Percentiles rank a stretch among this genome's conserved stretches.
Evolutionary conservation across 92 coral and sea anemone genomes (phyloP).

Genomic region (Muricea muricata): DNA sequence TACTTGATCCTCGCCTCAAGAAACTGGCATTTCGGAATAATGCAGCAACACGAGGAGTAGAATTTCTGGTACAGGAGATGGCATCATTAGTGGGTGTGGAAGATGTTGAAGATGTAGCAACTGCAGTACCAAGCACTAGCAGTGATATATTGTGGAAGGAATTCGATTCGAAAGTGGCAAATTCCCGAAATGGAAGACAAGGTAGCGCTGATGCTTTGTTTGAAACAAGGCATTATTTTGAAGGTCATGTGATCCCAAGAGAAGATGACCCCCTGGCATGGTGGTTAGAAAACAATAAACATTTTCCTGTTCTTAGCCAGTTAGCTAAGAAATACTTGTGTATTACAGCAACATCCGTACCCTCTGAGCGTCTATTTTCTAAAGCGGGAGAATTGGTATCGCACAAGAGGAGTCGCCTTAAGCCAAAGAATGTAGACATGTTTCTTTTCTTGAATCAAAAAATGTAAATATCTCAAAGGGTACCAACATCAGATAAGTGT

Average conservation of each 20-base stretch:
- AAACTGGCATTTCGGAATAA: conserved; percentile 49
- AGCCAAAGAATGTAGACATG: conserved; percentile 37
- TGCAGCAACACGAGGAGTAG: conserved; percentile 21
- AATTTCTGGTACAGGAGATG: conserved; percentile 39
- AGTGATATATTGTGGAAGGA: conserved; percentile 34
- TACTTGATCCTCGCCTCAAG: conserved; percentile 60
- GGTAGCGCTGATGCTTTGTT: conserved; percentile 30
- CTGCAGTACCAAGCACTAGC: neutral
- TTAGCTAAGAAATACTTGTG: neutral
- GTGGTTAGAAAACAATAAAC: neutral
- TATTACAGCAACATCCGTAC: conserved; percentile 39
- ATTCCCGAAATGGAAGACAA: conserved; percentile 24
- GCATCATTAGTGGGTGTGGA: neutral
- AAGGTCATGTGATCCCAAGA: conserved; percentile 31
- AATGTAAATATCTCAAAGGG: neutral
- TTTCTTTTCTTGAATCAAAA: neutral
- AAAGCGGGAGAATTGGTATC: conserved; percentile 37
- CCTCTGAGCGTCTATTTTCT: conserved; percentile 9
- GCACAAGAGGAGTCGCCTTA: conserved; percentile 30
- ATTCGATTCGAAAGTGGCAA: conserved; percentile 50
- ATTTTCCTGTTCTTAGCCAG: neutral
- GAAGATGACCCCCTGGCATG: neutral
- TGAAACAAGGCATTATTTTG: neutral
- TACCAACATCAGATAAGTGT: no score
- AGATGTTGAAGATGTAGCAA: neutral